These are phyloP conservation scores for Xestia xanthographa DNA, from an alignment of 2,888 invertebrate species.

Conservation along the genomic window DNA sequence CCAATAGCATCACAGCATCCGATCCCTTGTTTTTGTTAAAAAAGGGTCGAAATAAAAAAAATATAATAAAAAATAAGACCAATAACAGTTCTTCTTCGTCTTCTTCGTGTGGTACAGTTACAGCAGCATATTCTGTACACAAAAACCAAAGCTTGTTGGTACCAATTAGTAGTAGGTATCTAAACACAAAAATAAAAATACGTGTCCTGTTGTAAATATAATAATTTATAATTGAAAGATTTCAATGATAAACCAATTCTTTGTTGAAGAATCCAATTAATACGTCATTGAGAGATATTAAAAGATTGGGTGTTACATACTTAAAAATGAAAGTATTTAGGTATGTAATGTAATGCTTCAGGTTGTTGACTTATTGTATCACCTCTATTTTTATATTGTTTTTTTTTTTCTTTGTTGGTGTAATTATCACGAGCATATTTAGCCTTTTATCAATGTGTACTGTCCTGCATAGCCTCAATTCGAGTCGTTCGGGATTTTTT, in stretches of 20 bases:
- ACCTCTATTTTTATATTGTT: not conserved
- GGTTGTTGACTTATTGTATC: conserved; percentile 1
- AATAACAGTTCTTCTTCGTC: no score
- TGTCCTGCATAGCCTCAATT: not conserved
- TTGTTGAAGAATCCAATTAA: not conserved
- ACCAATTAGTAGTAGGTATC: not conserved
- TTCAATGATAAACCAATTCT: not conserved
- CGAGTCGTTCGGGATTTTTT: not conserved
- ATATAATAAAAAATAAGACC: no score
- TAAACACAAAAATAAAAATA: not conserved
- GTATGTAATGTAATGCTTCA: no score
- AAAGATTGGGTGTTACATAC: conserved; percentile 20
- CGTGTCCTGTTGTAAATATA: not conserved
- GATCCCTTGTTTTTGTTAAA: no score
- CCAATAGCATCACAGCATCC: no score
- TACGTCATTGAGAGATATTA: not conserved
- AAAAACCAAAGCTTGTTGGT: not conserved
- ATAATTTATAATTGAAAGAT: not conserved
- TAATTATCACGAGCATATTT: not conserved
- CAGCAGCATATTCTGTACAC: no score
- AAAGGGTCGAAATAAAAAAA: no score
- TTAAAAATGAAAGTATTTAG: not conserved
- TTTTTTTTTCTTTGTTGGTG: not conserved
- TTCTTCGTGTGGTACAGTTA: no score
- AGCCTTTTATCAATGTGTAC: not conserved